Conservation (phyloP, 2,888 invertebrate species). For the Drosophila barbarae region DNA sequence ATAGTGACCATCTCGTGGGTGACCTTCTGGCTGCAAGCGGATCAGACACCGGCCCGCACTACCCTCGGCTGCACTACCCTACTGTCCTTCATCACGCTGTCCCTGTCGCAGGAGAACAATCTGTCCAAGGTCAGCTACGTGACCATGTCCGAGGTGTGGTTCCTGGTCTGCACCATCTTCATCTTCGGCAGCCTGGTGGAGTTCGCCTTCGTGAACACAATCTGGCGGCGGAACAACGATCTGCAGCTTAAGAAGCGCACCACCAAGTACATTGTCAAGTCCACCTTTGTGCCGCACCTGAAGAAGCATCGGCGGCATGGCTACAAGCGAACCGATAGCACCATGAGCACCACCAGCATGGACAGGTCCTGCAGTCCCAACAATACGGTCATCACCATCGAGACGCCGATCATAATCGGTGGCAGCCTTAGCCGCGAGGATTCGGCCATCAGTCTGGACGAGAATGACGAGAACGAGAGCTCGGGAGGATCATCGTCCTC, state of each 20-base stretch:
- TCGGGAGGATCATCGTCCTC: constrained; percentile 42
- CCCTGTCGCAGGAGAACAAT: constrained; percentile 90
- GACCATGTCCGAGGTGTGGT: constrained; percentile 94
- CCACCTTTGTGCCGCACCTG: constrained; percentile 88
- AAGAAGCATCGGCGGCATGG: constrained; percentile 82
- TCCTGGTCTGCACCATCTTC: constrained; percentile 90
- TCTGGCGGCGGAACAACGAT: constrained; percentile 87
- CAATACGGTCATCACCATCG: constrained; percentile 65
- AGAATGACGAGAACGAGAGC: constrained; percentile 49
- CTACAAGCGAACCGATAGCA: constrained; percentile 81
- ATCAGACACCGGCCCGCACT: constrained; percentile 90
- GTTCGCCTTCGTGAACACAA: constrained; percentile 93
- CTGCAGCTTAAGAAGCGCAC: constrained; percentile 80
- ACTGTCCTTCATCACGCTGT: constrained; percentile 91
- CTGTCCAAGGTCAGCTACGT: constrained; percentile 93
- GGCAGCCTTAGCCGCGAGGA: constrained; percentile 64
- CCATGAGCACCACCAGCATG: constrained; percentile 51
- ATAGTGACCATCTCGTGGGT: constrained; percentile 94
- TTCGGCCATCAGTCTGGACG: constrained; percentile 53
- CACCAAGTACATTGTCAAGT: constrained; percentile 91
- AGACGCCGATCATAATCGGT: constrained; percentile 84
- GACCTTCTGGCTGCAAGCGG: constrained; percentile 93
- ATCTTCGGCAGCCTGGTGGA: constrained; percentile 92
- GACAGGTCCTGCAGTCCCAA: constrained; percentile 73
- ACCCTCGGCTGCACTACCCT: constrained; percentile 91